These are phyloP conservation scores for Aleiodes alternator DNA, from an alignment of 2,888 invertebrate genomes.

Conservation along the genomic window DNA sequence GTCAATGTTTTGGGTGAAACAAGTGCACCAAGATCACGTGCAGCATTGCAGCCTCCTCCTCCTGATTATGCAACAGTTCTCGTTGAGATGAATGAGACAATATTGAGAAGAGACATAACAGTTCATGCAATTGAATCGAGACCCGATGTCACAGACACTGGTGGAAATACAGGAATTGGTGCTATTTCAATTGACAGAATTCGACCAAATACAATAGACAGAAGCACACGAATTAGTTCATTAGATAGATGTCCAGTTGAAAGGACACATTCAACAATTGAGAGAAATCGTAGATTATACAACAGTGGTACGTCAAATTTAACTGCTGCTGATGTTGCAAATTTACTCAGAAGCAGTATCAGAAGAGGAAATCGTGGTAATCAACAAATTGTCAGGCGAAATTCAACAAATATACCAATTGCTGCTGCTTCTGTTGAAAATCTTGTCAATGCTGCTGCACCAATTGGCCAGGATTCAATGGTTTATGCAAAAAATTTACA, in stretches of 20 bases:
- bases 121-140: constrained; percentile 57
- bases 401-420: constrained; percentile 48
- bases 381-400: constrained; percentile 59
- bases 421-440: constrained; percentile 70
- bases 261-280: constrained; percentile 66
- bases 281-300: constrained; percentile 57
- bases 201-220: constrained; percentile 66
- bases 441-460: constrained; percentile 72
- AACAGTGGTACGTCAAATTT: constrained; percentile 71
- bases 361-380: constrained; percentile 73
- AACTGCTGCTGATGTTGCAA: constrained; percentile 79
- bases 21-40: constrained; percentile 67
- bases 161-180: constrained; percentile 26
- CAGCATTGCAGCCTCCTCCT: constrained; percentile 77
- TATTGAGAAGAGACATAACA: constrained; percentile 55
- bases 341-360: constrained; percentile 78
- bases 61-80: constrained; percentile 81
- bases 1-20: constrained; percentile 77
- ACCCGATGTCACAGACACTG: constrained; percentile 61
- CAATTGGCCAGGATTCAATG: constrained; percentile 71
- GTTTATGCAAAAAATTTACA: constrained; percentile 65
- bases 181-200: constrained; percentile 54
- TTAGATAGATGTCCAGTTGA: constrained; percentile 59
- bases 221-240: constrained; percentile 61
- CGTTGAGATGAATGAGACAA: constrained; percentile 79